These are phyloP conservation scores for Volucella inanis DNA, from an alignment of 2,888 invertebrate genomes.

Conservation along the genomic window DNA sequence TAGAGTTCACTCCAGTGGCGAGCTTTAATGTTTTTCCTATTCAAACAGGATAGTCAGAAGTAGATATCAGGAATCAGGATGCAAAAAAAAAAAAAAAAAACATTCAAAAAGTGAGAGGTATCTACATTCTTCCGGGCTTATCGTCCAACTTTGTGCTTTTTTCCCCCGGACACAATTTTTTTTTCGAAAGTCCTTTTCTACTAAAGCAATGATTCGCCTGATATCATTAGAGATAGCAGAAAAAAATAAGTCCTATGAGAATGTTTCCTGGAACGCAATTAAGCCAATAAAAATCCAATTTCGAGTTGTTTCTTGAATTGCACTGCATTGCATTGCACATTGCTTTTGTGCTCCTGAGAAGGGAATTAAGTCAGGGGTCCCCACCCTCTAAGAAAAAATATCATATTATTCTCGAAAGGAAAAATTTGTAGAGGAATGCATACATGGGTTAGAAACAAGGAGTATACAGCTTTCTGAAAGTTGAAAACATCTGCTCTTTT, in stretches of 20 bases:
- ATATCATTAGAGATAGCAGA: slow-evolving; percentile 57
- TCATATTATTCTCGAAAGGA: slow-evolving; percentile 12
- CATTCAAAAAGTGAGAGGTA: background rate
- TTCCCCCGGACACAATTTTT: background rate
- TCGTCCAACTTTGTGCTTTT: slow-evolving; percentile 44
- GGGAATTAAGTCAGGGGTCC: background rate
- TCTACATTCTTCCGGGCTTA: slow-evolving; percentile 8
- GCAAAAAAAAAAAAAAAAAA: background rate
- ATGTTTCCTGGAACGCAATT: slow-evolving; percentile 60
- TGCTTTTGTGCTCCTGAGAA: background rate
- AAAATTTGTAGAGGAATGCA: slow-evolving; percentile 1
- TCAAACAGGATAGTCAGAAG: slow-evolving; percentile 26
- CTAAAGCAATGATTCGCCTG: slow-evolving; percentile 58
- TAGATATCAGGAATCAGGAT: background rate
- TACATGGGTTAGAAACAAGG: background rate
- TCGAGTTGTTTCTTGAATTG: slow-evolving; percentile 56
- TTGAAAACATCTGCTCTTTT: slow-evolving; percentile 17
- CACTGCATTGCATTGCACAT: background rate
- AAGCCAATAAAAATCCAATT: slow-evolving; percentile 73
- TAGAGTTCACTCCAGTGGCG: slow-evolving; percentile 60
- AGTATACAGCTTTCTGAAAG: background rate
- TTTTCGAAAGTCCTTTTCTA: slow-evolving; percentile 26
- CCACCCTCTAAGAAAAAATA: background rate
- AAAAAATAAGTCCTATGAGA: slow-evolving; percentile 42
- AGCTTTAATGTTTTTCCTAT: slow-evolving; percentile 56